Percentiles rank a stretch among this genome's conserved stretches.
These are phyloP conservation scores for Anorthoa munda DNA, from an alignment of 2,888 invertebrate genomes.

Conservation along the genomic window DNA sequence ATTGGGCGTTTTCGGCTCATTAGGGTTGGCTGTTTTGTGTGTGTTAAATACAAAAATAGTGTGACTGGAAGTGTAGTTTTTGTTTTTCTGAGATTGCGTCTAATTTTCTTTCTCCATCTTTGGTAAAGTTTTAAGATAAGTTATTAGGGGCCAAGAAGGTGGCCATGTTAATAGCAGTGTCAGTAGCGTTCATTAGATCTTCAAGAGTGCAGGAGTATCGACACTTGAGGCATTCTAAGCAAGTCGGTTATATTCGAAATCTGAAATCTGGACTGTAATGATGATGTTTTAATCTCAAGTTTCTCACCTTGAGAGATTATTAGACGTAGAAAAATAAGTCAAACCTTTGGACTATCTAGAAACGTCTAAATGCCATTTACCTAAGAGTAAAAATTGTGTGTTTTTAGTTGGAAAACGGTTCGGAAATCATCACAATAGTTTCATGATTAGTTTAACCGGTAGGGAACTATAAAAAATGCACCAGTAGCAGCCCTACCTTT, in stretches of 20 bases:
- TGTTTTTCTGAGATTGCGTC: background rate
- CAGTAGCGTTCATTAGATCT: background rate
- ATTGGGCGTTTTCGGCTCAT: constrained; percentile 82
- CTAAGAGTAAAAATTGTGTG: background rate
- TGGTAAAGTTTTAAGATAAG: background rate
- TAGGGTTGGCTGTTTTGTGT: constrained; percentile 60
- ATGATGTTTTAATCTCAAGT: too few species aligned
- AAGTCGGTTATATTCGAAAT: too few species aligned
- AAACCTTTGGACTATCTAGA: background rate
- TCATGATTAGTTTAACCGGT: background rate
- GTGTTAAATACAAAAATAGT: constrained; percentile 3
- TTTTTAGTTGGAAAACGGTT: background rate
- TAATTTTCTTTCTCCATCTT: too few species aligned
- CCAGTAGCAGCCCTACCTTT: constrained; percentile 70
- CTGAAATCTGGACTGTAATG: too few species aligned
- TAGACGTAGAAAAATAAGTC: too few species aligned
- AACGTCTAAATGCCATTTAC: background rate
- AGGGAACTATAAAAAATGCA: background rate
- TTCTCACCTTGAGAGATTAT: background rate
- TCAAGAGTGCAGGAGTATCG: too few species aligned
- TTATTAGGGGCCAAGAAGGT: background rate
- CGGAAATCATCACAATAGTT: background rate
- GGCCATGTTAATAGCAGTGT: background rate
- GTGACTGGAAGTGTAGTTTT: background rate
- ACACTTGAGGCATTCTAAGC: too few species aligned